A percentile compares a stretch with the other conserved stretches of the same genome.
Conservation (phyloP, 2,113 vertebrate species). For the Melanerpes formicivorus region DNA sequence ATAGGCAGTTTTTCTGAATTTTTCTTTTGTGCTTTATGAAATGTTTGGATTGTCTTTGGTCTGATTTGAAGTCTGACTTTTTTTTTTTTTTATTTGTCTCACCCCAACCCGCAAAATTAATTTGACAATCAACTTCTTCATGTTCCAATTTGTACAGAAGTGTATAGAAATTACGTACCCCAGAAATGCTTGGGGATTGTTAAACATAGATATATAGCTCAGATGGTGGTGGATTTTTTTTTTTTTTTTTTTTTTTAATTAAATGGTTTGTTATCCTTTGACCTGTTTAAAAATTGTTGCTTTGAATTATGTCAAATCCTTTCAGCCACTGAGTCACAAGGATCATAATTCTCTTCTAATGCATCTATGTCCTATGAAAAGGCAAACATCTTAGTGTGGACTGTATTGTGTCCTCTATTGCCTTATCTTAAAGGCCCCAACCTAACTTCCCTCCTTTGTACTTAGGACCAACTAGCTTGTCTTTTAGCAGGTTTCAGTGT, state of each 20-base stretch:
- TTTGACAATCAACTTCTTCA: background rate
- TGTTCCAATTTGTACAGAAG: background rate
- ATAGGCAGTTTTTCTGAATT: background rate
- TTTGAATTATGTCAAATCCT: background rate
- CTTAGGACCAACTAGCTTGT: background rate
- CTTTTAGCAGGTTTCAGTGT: background rate
- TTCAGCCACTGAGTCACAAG: background rate
- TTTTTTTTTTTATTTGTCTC: background rate
- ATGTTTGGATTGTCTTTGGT: background rate
- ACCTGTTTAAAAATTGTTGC: background rate
- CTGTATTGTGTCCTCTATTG: background rate
- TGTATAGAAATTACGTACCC: background rate
- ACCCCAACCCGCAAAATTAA: background rate
- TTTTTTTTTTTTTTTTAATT: background rate
- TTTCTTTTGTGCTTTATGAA: background rate
- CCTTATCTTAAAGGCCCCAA: background rate
- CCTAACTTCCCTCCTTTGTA: background rate
- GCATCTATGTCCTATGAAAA: background rate
- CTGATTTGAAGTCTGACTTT: background rate
- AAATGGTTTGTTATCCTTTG: background rate
- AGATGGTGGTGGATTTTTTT: background rate
- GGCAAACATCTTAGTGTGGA: background rate
- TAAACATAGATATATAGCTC: background rate
- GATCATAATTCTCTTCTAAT: background rate
- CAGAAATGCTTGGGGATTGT: background rate